Base-by-base conservation (phyloP, 2,797 vertebrate genomes). In the Mus spretus region DNA sequence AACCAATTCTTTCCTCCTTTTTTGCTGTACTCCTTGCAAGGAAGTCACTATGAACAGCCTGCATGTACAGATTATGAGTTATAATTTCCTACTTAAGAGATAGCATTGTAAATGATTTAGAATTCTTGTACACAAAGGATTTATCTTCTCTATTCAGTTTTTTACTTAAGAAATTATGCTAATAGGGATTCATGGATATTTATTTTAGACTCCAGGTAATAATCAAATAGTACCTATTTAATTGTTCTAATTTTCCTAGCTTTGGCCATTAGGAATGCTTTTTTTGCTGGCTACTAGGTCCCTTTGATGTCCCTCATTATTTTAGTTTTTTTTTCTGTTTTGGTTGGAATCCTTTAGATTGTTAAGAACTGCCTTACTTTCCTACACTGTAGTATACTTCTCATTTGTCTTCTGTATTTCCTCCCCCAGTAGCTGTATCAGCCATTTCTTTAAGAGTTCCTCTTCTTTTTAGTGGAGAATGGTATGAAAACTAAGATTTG, bases 381-480 rank as follows among this genome's bases (percentile, higher is more conserved):
- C 50, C 81, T 72, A 81, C 28, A 70, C n/a, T 57, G 31, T 5
- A 80, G 24, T 20, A 20, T 70, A 28, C 47, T 55, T 53, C 34
- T 24, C 28, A 63, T 34, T 89, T 22, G 44, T 63, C 20, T 78
- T 47, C 11, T 78, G 10, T n/a, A 89, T 78, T 78, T 79, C 47
- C 34, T 80, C 14, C 22, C 34, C 4, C 31, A 79, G 50, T 31
- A 34, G 40, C 65, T 57, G 37, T 70, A 70, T 10, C 28, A 81
- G 11, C 17, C 78, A 81, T 81, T 91, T 80, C 47, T 70, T 70
- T 28, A 72, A 37, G n/a, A 44, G 11, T 31, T 81, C 24, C 40
- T 81, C 79, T 72, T 82, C 89, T 79, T 91, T 72, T 82, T 57
- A 91, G 15, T 57, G 17, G 28, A 70, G 17, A 81, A 81, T 90